Base-by-base conservation (phyloP, 2,113 vertebrate species). In the Chauna torquata region DNA sequence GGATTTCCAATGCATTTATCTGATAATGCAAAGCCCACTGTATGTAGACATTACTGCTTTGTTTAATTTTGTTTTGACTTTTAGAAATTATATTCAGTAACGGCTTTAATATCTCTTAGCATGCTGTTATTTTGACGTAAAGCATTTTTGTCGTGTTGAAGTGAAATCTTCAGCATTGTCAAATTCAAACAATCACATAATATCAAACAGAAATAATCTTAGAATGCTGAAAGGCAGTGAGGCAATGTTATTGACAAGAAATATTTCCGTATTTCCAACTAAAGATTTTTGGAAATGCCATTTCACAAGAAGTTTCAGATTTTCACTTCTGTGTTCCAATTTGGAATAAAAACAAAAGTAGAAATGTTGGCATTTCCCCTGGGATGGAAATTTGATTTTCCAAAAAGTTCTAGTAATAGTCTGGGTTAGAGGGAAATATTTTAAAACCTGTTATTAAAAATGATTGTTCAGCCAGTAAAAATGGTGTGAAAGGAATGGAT, bases 181-280 rank as follows among this genome's bases (percentile, higher is more conserved):
- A 40, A 24, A 81, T 52, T 2, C 57, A 54, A 88, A 28, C 6
- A 11, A 47, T n/a, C 25, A 2, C 19, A 3, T 1, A 2, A 15
- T 25, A 12, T 18, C 34, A 25, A 59, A 59, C 0, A 50, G 24
- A n/a, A 44, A 8, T 6, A 40, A 59, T 18, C 27, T 40, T 11
- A 6, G 0, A 0, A 2, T 3, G 7, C 50, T 12, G 8, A 79
- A 64, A 59, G 0, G 5, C 24, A 49, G 24, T 2, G 0, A 50
- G 24, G 38, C 24, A 0, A 18, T 3, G 23, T 2, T 12, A 45
- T 42, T 5, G 19, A 66, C 36, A 32, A 66, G 49, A 81, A 77
- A 74, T 19, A n/a, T n/a, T 44, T n/a, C 0, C 0, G 8, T 12
- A 7, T 62, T 91, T 70, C 87, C 61, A 90, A 10, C 2, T 0